Evolutionary conservation across 2,888 invertebrate species (phyloP).

Genomic region (Syrista parreyssii): DNA sequence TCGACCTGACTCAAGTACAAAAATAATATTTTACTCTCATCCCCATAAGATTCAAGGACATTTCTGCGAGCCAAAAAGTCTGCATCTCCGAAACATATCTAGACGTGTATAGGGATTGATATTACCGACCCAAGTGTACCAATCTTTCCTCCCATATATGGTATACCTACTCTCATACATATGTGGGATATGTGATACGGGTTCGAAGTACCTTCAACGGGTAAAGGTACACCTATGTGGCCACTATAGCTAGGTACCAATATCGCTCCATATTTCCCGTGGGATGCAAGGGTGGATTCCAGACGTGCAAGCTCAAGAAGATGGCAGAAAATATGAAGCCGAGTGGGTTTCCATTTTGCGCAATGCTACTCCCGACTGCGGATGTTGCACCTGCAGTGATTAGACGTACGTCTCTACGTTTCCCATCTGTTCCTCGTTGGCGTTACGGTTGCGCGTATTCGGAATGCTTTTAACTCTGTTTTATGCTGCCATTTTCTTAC

Average conservation of each 20-base stretch:
- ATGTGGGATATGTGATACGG: background rate
- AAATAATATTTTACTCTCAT: background rate
- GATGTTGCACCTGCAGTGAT: background rate
- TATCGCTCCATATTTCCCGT: slow-evolving; percentile 35
- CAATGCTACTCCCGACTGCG: background rate
- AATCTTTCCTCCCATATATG: background rate
- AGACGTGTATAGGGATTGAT: background rate
- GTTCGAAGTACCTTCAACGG: slow-evolving; percentile 1
- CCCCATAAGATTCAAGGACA: background rate
- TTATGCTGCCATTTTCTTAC: background rate
- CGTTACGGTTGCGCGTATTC: background rate
- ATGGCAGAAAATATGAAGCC: background rate
- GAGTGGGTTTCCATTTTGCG: background rate
- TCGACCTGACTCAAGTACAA: background rate
- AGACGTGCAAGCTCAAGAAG: background rate
- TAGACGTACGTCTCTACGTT: background rate
- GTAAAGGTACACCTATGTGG: slow-evolving; percentile 17
- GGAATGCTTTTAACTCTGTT: background rate
- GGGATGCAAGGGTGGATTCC: slow-evolving; percentile 18
- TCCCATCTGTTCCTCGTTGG: background rate
- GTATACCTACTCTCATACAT: background rate
- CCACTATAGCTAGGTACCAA: slow-evolving; percentile 22
- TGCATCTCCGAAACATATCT: background rate
- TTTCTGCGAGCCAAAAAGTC: background rate
- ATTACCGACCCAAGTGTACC: background rate